Evolutionary conservation across 2,797 vertebrate genomes (phyloP).

Genomic region (Odontamblyopus lacepedii): DNA sequence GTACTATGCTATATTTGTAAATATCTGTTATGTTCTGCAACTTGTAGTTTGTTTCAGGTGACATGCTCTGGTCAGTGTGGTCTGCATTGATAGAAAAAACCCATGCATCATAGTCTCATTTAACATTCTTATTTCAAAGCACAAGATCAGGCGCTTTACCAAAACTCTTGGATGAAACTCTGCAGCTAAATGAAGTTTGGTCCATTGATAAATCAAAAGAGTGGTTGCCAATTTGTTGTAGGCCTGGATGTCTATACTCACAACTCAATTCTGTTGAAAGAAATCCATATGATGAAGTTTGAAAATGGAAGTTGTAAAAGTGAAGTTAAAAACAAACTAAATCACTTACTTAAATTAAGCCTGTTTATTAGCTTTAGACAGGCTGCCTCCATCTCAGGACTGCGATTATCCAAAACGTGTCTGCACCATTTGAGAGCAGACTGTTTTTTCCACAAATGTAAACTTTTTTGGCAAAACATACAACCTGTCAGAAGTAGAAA

Average conservation of each 20-base stretch:
- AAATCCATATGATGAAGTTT: not conserved
- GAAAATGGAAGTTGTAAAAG: not conserved
- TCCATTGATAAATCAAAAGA: conserved; percentile 11
- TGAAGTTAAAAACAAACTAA: not conserved
- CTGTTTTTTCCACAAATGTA: conserved; percentile 39
- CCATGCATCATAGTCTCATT: not conserved
- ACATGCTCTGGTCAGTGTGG: conserved; percentile 60
- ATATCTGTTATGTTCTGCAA: conserved; percentile 83
- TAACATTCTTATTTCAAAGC: not conserved
- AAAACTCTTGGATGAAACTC: conserved; percentile 8
- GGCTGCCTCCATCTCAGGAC: conserved; percentile 79
- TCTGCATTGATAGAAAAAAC: conserved; percentile 55
- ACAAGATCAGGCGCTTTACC: conserved; percentile 34
- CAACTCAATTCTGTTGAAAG: conserved; percentile 39
- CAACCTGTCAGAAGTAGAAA: conserved; percentile 49
- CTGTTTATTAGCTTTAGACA: conserved; percentile 70
- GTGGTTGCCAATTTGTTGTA: not conserved
- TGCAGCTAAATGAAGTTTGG: conserved; percentile 19
- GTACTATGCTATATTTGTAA: conserved; percentile 59
- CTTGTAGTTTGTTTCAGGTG: conserved; percentile 73
- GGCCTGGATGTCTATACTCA: conserved; percentile 29
- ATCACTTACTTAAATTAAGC: conserved; percentile 76
- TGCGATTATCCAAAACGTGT: conserved; percentile 80
- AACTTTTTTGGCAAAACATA: conserved; percentile 66
- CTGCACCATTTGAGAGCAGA: conserved; percentile 82